Evolutionary conservation across 2,888 invertebrate genomes (phyloP), one percentile per base, ranked within the genome.

Genomic region (Aleiodes alternator): DNA sequence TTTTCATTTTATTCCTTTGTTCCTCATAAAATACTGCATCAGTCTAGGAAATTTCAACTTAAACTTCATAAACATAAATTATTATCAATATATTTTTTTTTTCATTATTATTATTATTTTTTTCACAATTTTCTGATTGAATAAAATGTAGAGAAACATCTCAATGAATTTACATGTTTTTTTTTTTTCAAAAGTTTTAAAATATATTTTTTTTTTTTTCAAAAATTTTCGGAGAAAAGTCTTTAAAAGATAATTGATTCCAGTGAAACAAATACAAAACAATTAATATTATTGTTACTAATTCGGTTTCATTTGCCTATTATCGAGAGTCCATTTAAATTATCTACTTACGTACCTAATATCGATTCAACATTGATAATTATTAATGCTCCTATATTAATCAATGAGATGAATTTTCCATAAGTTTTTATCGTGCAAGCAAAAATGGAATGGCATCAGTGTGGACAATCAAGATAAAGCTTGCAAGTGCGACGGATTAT

Each of bases 381-480:
- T 6, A 12, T 38, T 61, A 5, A 7, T 38, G 29, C 38, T 9
- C 38, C 38, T 61, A 61, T 14, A 43, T 61, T 38, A 61, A 61
- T 8, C 14, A n/a, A 12, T 61, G 8, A 61, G 38, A 59, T n/a
- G 11, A 23, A 34, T 59, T 59, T 11, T 12, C 11, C 6, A 34
- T 2, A 59, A 59, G 3, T 43, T 43, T 43, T 14, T 23, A 73
- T 57, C 50, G 73, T 43, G 43, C 53, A 53, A 69, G 68, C 51
- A 61, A 64, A 64, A 61, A 69, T 74, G 74, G 74, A 69, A 74
- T 74, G 74, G 69, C 74, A 68, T 74, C 73, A 50, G n/a, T 68
- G 29, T 61, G 74, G 69, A 74, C 73, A 69, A 50, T 59, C 34
- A 6, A 43, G 43, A 43, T 69, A 51, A 69, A 74, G 61, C 69